These are phyloP conservation scores for Cromileptes altivelis DNA, from an alignment of 2,113 vertebrate species.

Conservation along the genomic window DNA sequence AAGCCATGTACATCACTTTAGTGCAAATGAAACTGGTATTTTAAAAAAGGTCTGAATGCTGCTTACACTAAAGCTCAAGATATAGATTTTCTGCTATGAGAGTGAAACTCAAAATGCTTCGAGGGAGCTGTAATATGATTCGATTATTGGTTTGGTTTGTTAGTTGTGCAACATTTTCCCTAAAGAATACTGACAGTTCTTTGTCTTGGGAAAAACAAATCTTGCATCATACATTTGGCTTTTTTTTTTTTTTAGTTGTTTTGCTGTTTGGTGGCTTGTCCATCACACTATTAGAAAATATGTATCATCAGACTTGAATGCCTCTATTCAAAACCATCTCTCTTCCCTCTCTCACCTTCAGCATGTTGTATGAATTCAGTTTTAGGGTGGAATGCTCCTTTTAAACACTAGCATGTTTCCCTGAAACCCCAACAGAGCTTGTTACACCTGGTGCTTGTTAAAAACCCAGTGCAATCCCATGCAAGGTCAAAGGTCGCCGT, in stretches of 20 bases:
- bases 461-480: slow-evolving; percentile 49
- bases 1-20: background rate
- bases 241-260: background rate
- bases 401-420: slow-evolving; percentile 45
- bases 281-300: background rate
- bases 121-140: background rate
- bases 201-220: background rate
- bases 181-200: background rate
- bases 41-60: background rate
- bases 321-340: background rate
- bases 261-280: background rate
- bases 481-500: slow-evolving; percentile 58
- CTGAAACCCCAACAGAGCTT: slow-evolving; percentile 37
- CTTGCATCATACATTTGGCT: background rate
- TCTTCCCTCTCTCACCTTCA: background rate
- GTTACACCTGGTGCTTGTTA: slow-evolving; percentile 76
- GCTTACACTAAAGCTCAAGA: background rate
- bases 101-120: background rate
- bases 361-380: slow-evolving; percentile 10
- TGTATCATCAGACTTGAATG: background rate
- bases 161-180: background rate
- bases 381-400: slow-evolving; percentile 42
- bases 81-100: background rate
- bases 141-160: background rate
- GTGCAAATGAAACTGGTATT: background rate